phyloP scores from a whole-genome alignment of 2,113 vertebrate species.

The Galemys pyrenaicus region DNA sequence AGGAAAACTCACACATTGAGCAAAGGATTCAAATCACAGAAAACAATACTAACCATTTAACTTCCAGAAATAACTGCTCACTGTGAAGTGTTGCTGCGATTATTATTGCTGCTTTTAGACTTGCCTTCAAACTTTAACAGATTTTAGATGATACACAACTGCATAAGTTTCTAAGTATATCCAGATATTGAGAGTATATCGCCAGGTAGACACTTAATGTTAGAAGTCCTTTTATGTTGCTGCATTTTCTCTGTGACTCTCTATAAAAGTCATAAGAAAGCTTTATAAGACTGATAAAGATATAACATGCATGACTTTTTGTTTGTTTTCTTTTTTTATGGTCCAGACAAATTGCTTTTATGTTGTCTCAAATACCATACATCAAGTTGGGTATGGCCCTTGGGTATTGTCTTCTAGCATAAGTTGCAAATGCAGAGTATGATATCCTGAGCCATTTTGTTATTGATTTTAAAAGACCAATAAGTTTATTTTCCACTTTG shows the following conservation, averaged over 20 bases:
- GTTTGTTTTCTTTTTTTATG: conserved; percentile 49
- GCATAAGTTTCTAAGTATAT: background rate
- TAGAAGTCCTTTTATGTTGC: conserved; percentile 51
- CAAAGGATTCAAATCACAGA: conserved; percentile 35
- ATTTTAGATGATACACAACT: background rate
- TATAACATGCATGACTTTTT: conserved; percentile 24
- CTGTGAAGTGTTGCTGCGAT: background rate
- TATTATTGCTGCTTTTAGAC: conserved; percentile 17
- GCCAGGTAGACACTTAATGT: conserved; percentile 54
- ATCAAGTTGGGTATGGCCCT: background rate
- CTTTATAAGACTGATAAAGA: conserved; percentile 52
- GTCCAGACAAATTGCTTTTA: conserved; percentile 44
- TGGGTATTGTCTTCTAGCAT: conserved; percentile 26
- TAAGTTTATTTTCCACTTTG: conserved; percentile 28
- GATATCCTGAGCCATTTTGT: conserved; percentile 33
- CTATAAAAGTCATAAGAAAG: conserved; percentile 61
- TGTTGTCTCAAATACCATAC: conserved; percentile 8
- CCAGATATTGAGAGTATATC: conserved; percentile 2
- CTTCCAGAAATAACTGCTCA: background rate
- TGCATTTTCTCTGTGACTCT: conserved; percentile 59
- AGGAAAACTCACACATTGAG: background rate
- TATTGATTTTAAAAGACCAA: conserved; percentile 55
- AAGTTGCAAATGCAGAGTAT: conserved; percentile 31
- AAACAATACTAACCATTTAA: conserved; percentile 31
- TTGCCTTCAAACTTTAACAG: background rate